Evolutionary conservation across 2,113 vertebrate genomes (phyloP).

Genomic region (Ptilonorhynchus violaceus): DNA sequence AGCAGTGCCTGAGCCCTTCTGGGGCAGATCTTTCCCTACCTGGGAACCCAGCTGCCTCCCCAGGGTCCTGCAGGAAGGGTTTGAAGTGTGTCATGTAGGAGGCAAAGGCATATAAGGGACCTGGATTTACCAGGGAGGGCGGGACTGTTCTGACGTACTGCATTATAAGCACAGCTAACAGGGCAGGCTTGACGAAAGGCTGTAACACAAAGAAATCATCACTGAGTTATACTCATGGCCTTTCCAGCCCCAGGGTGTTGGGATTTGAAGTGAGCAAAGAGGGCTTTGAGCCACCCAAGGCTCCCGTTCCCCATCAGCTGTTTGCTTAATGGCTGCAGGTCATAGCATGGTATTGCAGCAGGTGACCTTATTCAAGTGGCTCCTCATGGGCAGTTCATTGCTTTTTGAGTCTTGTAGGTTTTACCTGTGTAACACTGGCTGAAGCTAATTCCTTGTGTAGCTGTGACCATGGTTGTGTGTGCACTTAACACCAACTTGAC

Average conservation of each 20-base stretch:
- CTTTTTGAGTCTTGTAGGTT: neutral
- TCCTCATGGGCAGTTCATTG: neutral
- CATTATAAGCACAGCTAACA: neutral
- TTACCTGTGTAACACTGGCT: neutral
- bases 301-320: neutral
- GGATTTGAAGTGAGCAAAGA: neutral
- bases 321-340: neutral
- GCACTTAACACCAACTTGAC: neutral
- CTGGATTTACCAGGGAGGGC: neutral
- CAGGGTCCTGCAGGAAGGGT: neutral
- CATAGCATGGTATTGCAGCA: neutral
- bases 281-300: neutral
- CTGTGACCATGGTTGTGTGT: neutral
- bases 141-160: neutral
- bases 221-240: neutral
- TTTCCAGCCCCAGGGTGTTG: neutral
- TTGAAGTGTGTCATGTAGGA: neutral
- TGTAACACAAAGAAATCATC: neutral
- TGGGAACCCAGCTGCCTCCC: neutral
- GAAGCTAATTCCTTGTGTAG: neutral
- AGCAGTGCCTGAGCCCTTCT: neutral
- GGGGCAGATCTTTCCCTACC: neutral
- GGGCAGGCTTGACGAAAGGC: neutral
- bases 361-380: neutral
- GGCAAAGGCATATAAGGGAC: neutral